Evolutionary conservation across 2,888 invertebrate species (phyloP), one percentile per base, ranked within the genome.

Genomic region (Phoronis australis): DNA sequence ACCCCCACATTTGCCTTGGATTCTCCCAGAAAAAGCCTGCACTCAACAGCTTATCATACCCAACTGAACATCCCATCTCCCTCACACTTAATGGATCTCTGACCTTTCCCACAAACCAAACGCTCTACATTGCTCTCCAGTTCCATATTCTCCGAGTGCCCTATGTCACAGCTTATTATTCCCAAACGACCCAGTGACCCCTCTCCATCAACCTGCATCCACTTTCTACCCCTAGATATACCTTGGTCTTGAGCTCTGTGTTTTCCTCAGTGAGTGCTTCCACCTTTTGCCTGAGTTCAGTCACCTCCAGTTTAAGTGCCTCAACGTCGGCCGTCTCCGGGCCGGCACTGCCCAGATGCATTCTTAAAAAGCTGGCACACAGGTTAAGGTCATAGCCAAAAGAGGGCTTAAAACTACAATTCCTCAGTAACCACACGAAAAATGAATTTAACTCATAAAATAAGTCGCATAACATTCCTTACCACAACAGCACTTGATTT

Each of bases 231-330:
- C n/a, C n/a, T n/a, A n/a, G n/a, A n/a, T n/a, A n/a, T 50, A 73
- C 74, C 65, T 73, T 74, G 41, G 58, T 61, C 55, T 66, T 75
- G 37, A 74, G 65, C 44, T 74, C 73, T 50, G 51, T 60, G 52
- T 71, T 72, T 50, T 74, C 73, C 50, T 75, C 75, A 43, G 66
- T 60, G 12, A 75, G 59, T 51, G 68, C 65, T 57, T 73, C 75
- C 46, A 62, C 54, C 52, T 73, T 71, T 44, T 69, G 66, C 48
- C 69, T 55, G 25, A 76, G 64, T 58, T 75, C 75, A 41, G 69
- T 65, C 15, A 76, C 69, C 56, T 77, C 75, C 22, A 73, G 58
- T 59, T 42, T 22, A n/a, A 22, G 25, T 26, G 37, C 18, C 15
- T 21, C 18, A 26, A 35, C 45, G 21, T 1, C 76, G n/a, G 74